Conservation (phyloP, 2,113 vertebrate species). For the Acinonyx jubatus region DNA sequence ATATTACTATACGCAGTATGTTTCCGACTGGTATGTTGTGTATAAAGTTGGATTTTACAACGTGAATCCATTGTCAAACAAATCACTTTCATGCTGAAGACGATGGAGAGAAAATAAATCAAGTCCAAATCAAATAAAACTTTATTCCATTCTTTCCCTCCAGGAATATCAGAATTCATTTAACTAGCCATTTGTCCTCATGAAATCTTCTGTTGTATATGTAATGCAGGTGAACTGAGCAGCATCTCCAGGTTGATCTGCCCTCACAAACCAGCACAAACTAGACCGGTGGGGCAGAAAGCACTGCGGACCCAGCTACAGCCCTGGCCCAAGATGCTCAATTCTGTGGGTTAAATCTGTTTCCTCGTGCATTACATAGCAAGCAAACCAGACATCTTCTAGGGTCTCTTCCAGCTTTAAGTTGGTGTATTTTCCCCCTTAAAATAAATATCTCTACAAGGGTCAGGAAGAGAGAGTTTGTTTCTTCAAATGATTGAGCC, state of each 20-base stretch:
- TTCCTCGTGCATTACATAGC: not conserved
- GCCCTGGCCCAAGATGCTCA: not conserved
- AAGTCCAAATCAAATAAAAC: slow-evolving; percentile 46
- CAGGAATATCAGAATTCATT: slow-evolving; percentile 43
- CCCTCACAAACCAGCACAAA: not conserved
- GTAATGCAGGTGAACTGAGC: not conserved
- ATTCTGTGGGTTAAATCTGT: not conserved
- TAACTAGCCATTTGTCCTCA: slow-evolving; percentile 45
- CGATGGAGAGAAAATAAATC: slow-evolving; percentile 37
- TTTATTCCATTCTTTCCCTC: slow-evolving; percentile 48
- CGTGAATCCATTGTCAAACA: slow-evolving; percentile 59
- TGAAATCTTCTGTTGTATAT: slow-evolving; percentile 30
- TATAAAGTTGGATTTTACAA: slow-evolving; percentile 46
- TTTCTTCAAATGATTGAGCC: not conserved
- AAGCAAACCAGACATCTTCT: not conserved
- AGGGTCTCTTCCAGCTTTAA: not conserved
- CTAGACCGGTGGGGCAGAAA: not conserved
- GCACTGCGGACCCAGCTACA: too few species aligned
- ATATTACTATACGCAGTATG: not conserved
- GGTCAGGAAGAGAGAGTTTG: not conserved
- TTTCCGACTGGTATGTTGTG: slow-evolving; percentile 5
- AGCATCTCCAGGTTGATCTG: not conserved
- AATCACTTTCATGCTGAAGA: slow-evolving; percentile 51
- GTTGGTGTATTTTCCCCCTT: not conserved
- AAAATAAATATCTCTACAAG: not conserved